Percentiles rank a stretch among this genome's conserved stretches.
Conservation (phyloP, 2,888 invertebrate species). For the Lasioglossum leucozonium region DNA sequence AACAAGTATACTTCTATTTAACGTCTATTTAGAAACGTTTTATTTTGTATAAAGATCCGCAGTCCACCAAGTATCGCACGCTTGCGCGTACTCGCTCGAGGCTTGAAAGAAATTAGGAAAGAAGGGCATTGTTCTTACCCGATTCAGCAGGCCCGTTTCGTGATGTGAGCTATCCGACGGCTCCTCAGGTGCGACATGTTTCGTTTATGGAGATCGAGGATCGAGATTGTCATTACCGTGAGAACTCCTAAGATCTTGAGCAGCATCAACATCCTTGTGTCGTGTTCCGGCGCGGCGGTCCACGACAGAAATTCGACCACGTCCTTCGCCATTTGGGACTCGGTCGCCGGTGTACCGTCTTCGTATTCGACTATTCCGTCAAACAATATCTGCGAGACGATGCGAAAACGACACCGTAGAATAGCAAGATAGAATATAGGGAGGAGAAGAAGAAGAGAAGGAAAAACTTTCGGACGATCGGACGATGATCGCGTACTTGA, state of each 20-base stretch:
- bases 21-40: background rate
- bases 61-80: background rate
- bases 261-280: conserved; percentile 92
- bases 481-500: conserved; percentile 85
- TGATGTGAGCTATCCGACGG: conserved; percentile 92
- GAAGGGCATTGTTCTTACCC: background rate
- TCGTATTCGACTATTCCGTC: conserved; percentile 89
- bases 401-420: background rate
- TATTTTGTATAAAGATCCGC: background rate
- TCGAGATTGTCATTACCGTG: conserved; percentile 87
- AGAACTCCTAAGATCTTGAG: conserved; percentile 91
- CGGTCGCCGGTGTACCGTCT: conserved; percentile 96
- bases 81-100: no score
- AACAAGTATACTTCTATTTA: background rate
- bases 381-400: conserved; percentile 65
- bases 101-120: background rate
- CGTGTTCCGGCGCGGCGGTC: conserved; percentile 96
- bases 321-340: conserved; percentile 98
- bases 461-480: background rate
- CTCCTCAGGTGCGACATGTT: conserved; percentile 93
- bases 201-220: conserved; percentile 92
- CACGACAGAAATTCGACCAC: conserved; percentile 96
- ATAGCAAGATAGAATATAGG: background rate
- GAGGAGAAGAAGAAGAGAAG: background rate
- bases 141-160: conserved; percentile 80